Conservation (phyloP, 2,113 vertebrate genomes). For the Misgurnus mizolepis region DNA sequence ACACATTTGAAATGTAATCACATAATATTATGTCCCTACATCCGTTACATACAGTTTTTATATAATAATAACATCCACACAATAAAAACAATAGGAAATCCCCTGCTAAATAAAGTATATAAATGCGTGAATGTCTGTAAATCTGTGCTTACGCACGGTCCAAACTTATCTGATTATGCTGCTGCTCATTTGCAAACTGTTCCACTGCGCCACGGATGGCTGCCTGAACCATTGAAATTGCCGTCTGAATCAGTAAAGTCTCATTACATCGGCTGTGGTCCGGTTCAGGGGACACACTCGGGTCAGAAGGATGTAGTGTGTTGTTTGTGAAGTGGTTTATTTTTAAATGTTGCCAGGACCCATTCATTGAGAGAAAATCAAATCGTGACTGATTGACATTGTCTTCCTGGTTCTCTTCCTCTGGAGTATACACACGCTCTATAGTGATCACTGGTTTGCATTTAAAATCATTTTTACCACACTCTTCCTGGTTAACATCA, state of each 20-base stretch:
- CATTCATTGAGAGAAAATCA: conserved; percentile 6
- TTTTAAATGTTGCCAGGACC: conserved; percentile 22
- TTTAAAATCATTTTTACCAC: conserved; percentile 12
- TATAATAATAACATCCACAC: not conserved
- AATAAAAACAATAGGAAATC: not conserved
- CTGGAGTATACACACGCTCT: conserved; percentile 28
- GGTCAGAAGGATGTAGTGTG: conserved; percentile 1
- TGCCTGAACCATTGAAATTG: conserved; percentile 57
- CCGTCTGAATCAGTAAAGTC: conserved; percentile 56
- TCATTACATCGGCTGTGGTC: conserved; percentile 38
- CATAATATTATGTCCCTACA: not conserved
- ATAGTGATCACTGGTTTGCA: conserved; percentile 45
- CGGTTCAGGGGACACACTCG: conserved; percentile 10
- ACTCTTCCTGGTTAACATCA: not conserved
- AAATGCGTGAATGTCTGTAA: not conserved
- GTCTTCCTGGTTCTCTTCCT: conserved; percentile 39
- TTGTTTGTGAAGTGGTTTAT: conserved; percentile 14
- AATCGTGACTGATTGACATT: not conserved
- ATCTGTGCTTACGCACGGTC: conserved; percentile 1
- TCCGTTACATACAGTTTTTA: not conserved
- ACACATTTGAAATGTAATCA: not conserved
- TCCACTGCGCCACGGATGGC: conserved; percentile 59
- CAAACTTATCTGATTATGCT: conserved; percentile 33
- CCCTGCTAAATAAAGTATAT: not conserved
- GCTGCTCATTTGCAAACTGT: conserved; percentile 58